Evolutionary conservation across 2,797 vertebrate genomes (phyloP).

Genomic region (Coregonus ussuriensis): DNA sequence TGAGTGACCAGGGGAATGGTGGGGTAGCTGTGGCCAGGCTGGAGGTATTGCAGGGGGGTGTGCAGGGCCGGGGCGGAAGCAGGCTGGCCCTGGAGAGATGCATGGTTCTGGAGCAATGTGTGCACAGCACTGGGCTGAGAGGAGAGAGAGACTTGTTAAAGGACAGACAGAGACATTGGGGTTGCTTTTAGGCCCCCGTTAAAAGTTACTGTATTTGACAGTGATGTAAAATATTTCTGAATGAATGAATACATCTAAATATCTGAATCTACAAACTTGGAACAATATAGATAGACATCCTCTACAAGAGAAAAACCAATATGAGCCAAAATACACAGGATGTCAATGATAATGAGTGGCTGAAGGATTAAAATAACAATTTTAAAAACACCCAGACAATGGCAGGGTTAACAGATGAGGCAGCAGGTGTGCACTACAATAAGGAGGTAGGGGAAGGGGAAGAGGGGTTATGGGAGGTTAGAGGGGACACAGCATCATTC

Average conservation of each 20-base stretch:
- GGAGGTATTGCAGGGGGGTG: conserved; percentile 57
- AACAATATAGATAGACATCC: conserved; percentile 16
- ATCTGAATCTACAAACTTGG: too few species aligned
- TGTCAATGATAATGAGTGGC: conserved; percentile 43
- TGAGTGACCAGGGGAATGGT: conserved; percentile 57
- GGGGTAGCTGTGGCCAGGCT: conserved; percentile 65
- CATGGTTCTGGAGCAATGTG: conserved; percentile 59
- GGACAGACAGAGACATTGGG: background rate
- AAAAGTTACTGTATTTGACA: background rate
- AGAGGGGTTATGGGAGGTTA: conserved; percentile 14
- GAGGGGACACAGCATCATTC: conserved; percentile 31
- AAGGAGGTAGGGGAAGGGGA: conserved; percentile 18
- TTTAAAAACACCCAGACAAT: conserved; percentile 46
- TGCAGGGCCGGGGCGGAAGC: conserved; percentile 55
- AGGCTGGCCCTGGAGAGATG: conserved; percentile 56
- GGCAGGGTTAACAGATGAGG: conserved; percentile 22
- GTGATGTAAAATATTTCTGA: conserved; percentile 3
- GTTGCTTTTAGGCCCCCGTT: background rate
- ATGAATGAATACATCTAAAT: background rate
- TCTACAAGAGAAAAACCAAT: background rate
- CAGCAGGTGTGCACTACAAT: conserved; percentile 49
- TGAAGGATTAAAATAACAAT: conserved; percentile 36
- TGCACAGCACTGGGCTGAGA: conserved; percentile 54
- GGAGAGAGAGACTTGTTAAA: conserved; percentile 36
- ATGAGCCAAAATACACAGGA: conserved; percentile 21